phyloP scores from a whole-genome alignment of 2,797 vertebrate species.

The Chelidonichthys spinosus region DNA sequence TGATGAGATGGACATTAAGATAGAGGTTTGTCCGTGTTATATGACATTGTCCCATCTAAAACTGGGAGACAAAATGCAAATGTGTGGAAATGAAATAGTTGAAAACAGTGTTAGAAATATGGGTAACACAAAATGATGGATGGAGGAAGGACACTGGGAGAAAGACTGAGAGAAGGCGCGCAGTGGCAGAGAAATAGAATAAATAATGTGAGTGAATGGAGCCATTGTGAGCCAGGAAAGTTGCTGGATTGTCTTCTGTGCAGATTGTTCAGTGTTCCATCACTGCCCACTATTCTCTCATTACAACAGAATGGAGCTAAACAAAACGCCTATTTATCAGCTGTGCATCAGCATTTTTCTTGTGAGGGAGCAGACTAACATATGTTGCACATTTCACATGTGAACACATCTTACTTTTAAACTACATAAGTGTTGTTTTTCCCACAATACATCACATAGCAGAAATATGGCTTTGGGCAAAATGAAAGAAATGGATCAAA shows the following conservation, averaged over 20 bases:
- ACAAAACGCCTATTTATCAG: constrained; percentile 28
- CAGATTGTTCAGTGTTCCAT: constrained; percentile 42
- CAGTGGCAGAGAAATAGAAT: constrained; percentile 1
- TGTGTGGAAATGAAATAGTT: neutral
- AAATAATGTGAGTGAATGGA: constrained; percentile 42
- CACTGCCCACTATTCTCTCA: constrained; percentile 32
- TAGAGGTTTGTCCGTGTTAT: neutral
- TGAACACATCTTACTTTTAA: neutral
- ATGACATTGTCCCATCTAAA: neutral
- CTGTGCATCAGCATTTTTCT: constrained; percentile 2
- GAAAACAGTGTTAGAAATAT: neutral
- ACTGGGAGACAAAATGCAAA: neutral
- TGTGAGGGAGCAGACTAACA: neutral
- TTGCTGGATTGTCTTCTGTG: constrained; percentile 50
- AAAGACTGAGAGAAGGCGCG: neutral
- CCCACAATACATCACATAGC: neutral
- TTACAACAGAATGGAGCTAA: constrained; percentile 28
- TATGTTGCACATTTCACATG: neutral
- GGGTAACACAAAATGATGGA: neutral
- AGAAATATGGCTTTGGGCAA: neutral
- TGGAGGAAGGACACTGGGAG: neutral
- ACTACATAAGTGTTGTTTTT: neutral
- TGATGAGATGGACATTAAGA: neutral
- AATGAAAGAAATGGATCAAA: neutral
- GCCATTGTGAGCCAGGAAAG: constrained; percentile 53